These are phyloP conservation scores for Oryzias dopingdopingensis DNA, from an alignment of 2,797 vertebrate species.

Conservation along the genomic window DNA sequence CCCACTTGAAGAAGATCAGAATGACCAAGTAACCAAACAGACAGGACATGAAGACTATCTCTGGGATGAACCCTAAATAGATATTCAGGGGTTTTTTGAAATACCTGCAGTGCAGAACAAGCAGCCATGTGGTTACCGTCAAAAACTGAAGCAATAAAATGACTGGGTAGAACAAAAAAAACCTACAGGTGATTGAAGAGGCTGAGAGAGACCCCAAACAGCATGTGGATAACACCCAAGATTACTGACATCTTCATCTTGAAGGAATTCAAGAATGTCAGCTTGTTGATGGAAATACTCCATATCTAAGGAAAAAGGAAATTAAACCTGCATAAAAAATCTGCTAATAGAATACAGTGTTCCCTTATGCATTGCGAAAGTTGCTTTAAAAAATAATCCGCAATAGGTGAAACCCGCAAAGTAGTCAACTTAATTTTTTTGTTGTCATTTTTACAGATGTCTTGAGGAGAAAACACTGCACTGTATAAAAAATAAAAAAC, in stretches of 20 bases:
- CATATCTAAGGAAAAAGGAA: slow-evolving; percentile 82
- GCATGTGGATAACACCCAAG: slow-evolving; percentile 94
- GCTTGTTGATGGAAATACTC: slow-evolving; percentile 92
- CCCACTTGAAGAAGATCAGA: slow-evolving; percentile 95
- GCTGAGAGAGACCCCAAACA: slow-evolving; percentile 86
- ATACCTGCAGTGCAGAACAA: slow-evolving; percentile 78
- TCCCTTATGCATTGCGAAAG: no score
- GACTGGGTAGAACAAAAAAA: background rate
- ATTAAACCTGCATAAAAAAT: background rate
- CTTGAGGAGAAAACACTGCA: no score
- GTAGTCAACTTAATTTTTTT: no score
- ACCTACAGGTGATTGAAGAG: slow-evolving; percentile 82
- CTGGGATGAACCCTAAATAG: slow-evolving; percentile 94
- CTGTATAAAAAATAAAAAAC: no score
- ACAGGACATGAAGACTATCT: slow-evolving; percentile 91
- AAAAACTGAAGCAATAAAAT: background rate
- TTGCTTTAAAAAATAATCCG: no score
- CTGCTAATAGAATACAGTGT: background rate
- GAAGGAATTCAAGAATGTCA: slow-evolving; percentile 97
- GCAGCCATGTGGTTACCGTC: background rate
- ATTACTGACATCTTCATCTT: slow-evolving; percentile 99
- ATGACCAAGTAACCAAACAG: slow-evolving; percentile 94
- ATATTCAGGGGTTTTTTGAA: slow-evolving; percentile 95
- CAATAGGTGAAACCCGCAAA: no score
- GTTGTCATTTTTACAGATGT: no score